Evolutionary conservation across 2,113 vertebrate species (phyloP).

Genomic region (Bujurquina vittata): DNA sequence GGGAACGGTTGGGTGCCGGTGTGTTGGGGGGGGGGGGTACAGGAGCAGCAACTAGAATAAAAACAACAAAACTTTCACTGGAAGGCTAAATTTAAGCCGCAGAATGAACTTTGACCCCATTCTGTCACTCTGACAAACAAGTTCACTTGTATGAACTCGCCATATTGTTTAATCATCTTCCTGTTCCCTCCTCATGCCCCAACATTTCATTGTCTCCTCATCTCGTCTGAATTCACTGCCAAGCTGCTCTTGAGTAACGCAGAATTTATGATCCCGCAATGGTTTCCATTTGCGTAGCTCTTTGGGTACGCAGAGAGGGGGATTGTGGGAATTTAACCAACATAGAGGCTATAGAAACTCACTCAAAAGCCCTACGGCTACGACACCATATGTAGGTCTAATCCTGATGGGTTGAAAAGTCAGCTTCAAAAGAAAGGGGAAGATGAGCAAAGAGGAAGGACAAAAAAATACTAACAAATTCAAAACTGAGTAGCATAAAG

Average conservation of each 20-base stretch:
- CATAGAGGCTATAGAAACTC: background rate
- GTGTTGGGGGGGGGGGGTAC: no score
- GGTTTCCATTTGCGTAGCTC: background rate
- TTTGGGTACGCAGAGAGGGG: background rate
- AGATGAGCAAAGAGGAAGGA: background rate
- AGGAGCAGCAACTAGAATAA: background rate
- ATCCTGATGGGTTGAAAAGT: background rate
- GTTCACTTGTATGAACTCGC: background rate
- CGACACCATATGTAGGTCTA: background rate
- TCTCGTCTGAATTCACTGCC: background rate
- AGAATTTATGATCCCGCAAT: background rate
- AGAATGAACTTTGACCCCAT: slow-evolving; percentile 25
- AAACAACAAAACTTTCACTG: background rate
- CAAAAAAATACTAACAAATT: background rate
- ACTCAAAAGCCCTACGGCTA: background rate
- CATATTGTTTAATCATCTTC: background rate
- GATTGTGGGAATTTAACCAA: slow-evolving; percentile 1
- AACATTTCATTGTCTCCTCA: background rate
- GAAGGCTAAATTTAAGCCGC: background rate
- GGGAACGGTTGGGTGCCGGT: no score
- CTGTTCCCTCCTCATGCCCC: background rate
- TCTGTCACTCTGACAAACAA: background rate
- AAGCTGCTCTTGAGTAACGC: background rate
- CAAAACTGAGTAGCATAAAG: background rate
- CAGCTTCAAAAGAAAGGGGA: background rate